Evolutionary conservation across 2,113 vertebrate genomes (phyloP), one percentile per base, ranked within the genome.

Genomic region (Hypanus sabinus): DNA sequence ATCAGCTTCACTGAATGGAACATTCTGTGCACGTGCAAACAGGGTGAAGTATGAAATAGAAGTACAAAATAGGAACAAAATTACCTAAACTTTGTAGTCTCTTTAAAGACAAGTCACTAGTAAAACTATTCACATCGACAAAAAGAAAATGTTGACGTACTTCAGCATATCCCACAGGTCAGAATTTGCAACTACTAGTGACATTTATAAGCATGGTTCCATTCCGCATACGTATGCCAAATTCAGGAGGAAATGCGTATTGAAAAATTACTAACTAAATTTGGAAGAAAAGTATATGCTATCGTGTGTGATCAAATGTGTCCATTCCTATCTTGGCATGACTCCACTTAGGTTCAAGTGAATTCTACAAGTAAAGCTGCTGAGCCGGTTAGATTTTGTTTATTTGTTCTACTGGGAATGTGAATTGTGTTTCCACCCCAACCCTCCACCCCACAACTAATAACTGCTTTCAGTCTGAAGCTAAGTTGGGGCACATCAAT

Each of bases 1-100:
- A 62, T 14, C 83, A 62, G 30, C 27, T 60, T 60, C 27, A 16
- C 24, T 18, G 60, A 90, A 90, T 0, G 0, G 62, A 18, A 16
- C 85, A 90, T 65, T 90, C 60, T 90, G 85, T 65, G 65, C 85
- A 90, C 18, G 65, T 33, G 57, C 57, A 87, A 57, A 87, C 12
- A 65, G 60, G 30, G 12, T 62, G 7, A 65, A 65, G 2, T 46
- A 65, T 18, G 20, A 87, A 62, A 57, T 27, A 83, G 55, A 38
- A 20, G 0, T 38, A 20, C 16, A 57, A 57, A 85, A 85, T 27
- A 30, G 55, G 4, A 85, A 81, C 1, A 27, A 38, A 81, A 46
- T 46, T 18, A 38, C 46, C 38, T 20, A 8, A 83, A 30, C 57
- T 85, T 27, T 24, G 22, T 57, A 9, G 22, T 90, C 22, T 33